Evolutionary conservation across 1,140 invertebrate species (phyloP).

Genomic region (Neodiprion lecontei): DNA sequence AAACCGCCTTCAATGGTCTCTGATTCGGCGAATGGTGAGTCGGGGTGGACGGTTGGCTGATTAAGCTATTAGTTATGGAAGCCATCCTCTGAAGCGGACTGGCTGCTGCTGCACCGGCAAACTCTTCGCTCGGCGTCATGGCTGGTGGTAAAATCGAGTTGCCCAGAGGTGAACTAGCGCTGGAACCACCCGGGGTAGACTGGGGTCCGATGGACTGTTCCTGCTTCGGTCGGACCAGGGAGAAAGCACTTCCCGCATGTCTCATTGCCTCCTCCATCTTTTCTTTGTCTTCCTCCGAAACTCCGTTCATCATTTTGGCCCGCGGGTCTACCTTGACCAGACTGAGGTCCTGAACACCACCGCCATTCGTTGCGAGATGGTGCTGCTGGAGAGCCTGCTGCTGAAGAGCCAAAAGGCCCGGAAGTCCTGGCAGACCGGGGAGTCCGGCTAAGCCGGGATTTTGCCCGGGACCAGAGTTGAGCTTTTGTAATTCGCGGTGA

Average conservation of each 20-base stretch:
- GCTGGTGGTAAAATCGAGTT: slow-evolving; percentile 84
- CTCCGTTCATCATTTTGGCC: slow-evolving; percentile 72
- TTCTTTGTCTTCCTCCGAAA: slow-evolving; percentile 69
- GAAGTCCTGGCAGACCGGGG: slow-evolving; percentile 67
- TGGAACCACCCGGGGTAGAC: slow-evolving; percentile 67
- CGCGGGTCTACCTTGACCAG: slow-evolving; percentile 78
- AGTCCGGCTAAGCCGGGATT: slow-evolving; percentile 63
- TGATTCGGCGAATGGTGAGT: slow-evolving; percentile 82
- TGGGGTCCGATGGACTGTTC: slow-evolving; percentile 71
- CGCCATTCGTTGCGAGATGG: slow-evolving; percentile 66
- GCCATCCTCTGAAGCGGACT: slow-evolving; percentile 97
- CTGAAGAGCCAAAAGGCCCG: slow-evolving; percentile 74
- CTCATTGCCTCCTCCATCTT: slow-evolving; percentile 75
- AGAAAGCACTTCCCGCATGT: slow-evolving; percentile 85
- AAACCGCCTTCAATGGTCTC: slow-evolving; percentile 91
- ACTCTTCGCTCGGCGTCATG: slow-evolving; percentile 79
- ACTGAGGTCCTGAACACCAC: slow-evolving; percentile 84
- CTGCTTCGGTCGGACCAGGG: slow-evolving; percentile 80
- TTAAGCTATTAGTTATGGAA: slow-evolving; percentile 95
- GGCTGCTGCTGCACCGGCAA: slow-evolving; percentile 77
- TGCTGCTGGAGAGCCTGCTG: slow-evolving; percentile 75
- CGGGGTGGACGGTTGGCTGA: slow-evolving; percentile 87
- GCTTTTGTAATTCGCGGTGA: slow-evolving; percentile 87
- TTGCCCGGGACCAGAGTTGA: slow-evolving; percentile 71
- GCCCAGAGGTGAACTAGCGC: slow-evolving; percentile 77